Evolutionary conservation across 2,113 vertebrate species (phyloP).

Genomic region (Calyptommatus sinebrachiatus): DNA sequence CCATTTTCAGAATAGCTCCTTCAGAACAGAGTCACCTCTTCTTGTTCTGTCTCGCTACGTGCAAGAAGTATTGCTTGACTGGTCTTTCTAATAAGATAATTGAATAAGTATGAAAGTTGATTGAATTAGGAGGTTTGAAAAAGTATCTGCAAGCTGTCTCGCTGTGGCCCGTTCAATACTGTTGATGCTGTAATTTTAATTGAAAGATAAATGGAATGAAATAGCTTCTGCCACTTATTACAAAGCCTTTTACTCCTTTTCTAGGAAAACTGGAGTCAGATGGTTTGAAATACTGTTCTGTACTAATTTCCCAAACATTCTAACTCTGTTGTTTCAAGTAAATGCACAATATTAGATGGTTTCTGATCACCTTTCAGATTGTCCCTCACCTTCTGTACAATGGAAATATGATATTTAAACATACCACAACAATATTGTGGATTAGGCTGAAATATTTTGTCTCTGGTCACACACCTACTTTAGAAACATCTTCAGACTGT

Average conservation of each 20-base stretch:
- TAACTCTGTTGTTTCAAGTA: not conserved
- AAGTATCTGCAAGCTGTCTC: conserved; percentile 39
- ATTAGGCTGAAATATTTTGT: not conserved
- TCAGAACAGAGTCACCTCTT: not conserved
- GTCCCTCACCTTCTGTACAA: not conserved
- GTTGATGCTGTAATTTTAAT: conserved; percentile 31
- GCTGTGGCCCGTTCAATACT: not conserved
- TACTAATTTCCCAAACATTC: not conserved
- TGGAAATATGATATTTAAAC: not conserved
- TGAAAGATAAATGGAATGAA: conserved; percentile 42
- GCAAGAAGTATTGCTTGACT: conserved; percentile 16
- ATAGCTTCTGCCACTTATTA: conserved; percentile 8
- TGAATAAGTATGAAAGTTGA: conserved; percentile 37
- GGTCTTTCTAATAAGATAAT: conserved; percentile 37
- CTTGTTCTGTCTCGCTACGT: not conserved
- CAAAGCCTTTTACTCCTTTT: not conserved
- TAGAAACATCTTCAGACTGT: too few species aligned
- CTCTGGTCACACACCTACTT: too few species aligned
- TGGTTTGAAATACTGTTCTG: not conserved
- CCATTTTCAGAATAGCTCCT: not conserved
- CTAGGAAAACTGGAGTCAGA: conserved; percentile 24
- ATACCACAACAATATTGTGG: not conserved
- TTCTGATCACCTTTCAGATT: not conserved
- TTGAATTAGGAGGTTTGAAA: conserved; percentile 50
- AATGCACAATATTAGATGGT: not conserved